A percentile compares a stretch with the other conserved stretches of the same genome.
Evolutionary conservation across 2,888 invertebrate species (phyloP).

Genomic region (Podotricha telesiphe): DNA sequence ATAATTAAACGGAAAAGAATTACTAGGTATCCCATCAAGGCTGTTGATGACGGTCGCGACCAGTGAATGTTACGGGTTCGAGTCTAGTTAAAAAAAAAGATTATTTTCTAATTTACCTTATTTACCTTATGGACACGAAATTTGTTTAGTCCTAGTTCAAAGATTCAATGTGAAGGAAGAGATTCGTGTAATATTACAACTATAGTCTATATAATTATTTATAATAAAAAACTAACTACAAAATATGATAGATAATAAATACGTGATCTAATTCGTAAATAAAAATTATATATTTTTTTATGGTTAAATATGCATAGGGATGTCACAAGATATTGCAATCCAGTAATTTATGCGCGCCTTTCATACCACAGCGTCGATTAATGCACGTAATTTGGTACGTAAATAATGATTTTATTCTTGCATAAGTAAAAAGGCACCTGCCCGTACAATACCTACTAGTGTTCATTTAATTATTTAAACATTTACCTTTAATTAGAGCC

Average conservation of each 20-base stretch:
- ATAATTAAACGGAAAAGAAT: neutral
- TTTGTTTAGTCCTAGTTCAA: neutral
- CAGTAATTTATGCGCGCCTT: slow-evolving; percentile 48
- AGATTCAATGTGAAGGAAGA: no score
- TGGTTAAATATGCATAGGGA: neutral
- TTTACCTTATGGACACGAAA: no score
- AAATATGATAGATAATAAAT: neutral
- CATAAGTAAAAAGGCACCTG: slow-evolving; percentile 74
- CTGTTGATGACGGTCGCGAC: slow-evolving; percentile 3
- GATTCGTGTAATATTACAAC: no score
- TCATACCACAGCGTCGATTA: slow-evolving; percentile 50
- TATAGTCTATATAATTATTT: no score
- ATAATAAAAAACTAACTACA: neutral
- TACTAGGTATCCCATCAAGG: neutral
- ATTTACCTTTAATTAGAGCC: slow-evolving; percentile 80
- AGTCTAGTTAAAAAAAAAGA: neutral
- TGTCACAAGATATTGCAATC: slow-evolving; percentile 14
- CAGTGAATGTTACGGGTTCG: neutral
- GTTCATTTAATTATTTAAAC: slow-evolving; percentile 80
- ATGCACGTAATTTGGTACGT: slow-evolving; percentile 74
- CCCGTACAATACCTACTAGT: slow-evolving; percentile 55
- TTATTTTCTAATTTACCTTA: neutral
- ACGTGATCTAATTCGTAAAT: neutral
- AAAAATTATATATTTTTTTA: slow-evolving; percentile 1
- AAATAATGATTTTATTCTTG: slow-evolving; percentile 79